Base-by-base conservation (phyloP, 2,888 invertebrate genomes). In the Loripinus fragilis region DNA sequence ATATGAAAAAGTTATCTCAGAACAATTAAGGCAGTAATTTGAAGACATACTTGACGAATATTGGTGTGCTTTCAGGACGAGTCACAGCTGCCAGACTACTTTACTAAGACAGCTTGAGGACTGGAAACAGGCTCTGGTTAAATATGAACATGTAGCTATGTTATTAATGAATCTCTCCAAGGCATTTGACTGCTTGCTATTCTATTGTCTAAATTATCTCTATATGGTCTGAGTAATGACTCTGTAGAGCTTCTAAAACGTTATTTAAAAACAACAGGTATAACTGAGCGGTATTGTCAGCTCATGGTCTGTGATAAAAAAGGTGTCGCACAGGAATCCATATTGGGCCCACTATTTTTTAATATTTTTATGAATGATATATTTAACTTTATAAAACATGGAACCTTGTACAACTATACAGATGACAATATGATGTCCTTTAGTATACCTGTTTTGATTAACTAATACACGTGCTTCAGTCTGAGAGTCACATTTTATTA, bases 171-270 rank as follows among this genome's bases (percentile, higher is more conserved):
- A 55, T 15, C 28, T 55, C 23, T 55, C 55, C 8, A 55, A 55
- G 55, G 25, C 55, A 25, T 55, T n/a, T 28, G 55, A 55, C 55
- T 55, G 55, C 25, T 55, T 55, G 23, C 25, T 55, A 15, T 55
- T 2, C 15, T 55, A 23, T 55, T 55, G 28, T 55, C 25, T 2
- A 55, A 55, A 55, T 28, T 55, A 28, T 55, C 55, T 8, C 7
- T 28, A n/a, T 55, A 55, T 55, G 55, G 28, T 15, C 25, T 55
- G 55, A 8, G 25, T 15, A 15, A 3, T 2, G 55, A 28, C 7
- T 23, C 25, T 55, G 55, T 55, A 12, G 28, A 55, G 8, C 28
- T 25, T 8, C 23, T 55, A 7, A n/a, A 12, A 50, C 12, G 50
- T n/a, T 50, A 50, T 20, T n/a, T 50, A 50, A 50, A 20, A n/a